Conservation (phyloP, 2,797 vertebrate species). For the Phoxinus dragarum region DNA sequence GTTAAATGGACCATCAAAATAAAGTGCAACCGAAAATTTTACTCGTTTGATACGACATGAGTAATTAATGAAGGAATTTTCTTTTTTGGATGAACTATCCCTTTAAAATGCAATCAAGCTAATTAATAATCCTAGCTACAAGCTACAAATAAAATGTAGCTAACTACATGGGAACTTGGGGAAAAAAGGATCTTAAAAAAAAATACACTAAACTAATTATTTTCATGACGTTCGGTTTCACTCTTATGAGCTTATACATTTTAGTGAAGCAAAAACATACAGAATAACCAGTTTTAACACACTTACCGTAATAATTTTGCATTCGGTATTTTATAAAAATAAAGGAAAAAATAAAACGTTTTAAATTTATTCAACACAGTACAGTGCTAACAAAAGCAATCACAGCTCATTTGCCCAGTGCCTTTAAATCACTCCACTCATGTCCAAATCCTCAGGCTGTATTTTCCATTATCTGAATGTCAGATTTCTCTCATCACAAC, state of each 20-base stretch:
- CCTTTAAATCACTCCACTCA: slow-evolving; percentile 39
- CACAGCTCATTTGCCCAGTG: slow-evolving; percentile 18
- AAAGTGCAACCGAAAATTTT: too few relatives aligned
- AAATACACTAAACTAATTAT: not conserved
- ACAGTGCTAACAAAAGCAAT: not conserved
- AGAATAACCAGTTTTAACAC: not conserved
- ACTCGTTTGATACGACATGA: too few relatives aligned
- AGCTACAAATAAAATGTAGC: not conserved
- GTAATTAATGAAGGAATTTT: too few relatives aligned
- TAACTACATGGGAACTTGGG: not conserved
- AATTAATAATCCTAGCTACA: not conserved
- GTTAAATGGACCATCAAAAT: too few relatives aligned
- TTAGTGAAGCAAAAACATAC: not conserved
- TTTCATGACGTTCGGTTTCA: not conserved
- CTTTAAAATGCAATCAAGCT: not conserved
- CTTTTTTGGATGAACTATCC: too few relatives aligned
- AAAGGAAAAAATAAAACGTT: not conserved
- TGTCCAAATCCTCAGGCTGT: slow-evolving; percentile 10
- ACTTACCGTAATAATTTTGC: not conserved
- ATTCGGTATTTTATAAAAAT: not conserved
- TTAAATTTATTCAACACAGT: not conserved
- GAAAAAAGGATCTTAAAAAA: not conserved
- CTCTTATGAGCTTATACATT: not conserved
- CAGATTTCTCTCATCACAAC: slow-evolving; percentile 36
- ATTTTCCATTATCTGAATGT: slow-evolving; percentile 31